Percentiles rank a stretch among this genome's conserved stretches.
Conservation (phyloP, 2,113 vertebrate genomes). For the Coregonus clupeaformis region DNA sequence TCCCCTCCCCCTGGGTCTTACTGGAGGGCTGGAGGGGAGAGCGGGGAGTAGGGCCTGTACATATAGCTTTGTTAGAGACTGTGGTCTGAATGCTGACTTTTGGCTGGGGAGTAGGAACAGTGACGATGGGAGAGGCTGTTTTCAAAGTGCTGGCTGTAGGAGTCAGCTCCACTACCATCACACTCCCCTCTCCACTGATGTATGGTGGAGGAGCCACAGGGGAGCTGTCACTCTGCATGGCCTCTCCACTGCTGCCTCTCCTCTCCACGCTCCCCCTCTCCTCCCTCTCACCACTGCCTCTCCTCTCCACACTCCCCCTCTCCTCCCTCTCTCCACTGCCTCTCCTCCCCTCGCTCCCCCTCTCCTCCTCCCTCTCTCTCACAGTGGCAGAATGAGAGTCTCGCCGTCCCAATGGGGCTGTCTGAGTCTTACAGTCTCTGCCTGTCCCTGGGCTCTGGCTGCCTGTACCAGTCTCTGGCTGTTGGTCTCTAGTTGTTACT, state of each 20-base stretch:
- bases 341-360: conserved; percentile 1
- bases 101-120: conserved; percentile 72
- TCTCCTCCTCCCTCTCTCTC: not conserved
- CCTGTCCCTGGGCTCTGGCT: conserved; percentile 4
- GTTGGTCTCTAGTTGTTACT: conserved; percentile 17
- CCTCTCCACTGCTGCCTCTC: conserved; percentile 1
- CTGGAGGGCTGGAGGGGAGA: conserved; percentile 70
- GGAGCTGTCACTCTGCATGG: conserved; percentile 6
- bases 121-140: conserved; percentile 70
- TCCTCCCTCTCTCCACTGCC: not conserved
- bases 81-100: not conserved
- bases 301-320: conserved; percentile 6
- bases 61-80: conserved; percentile 55
- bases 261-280: conserved; percentile 7
- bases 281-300: not conserved
- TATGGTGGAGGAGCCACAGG: conserved; percentile 11
- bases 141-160: not conserved
- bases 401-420: not conserved
- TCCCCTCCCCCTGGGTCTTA: not conserved
- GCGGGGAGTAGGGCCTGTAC: conserved; percentile 79
- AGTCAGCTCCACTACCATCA: not conserved
- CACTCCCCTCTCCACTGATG: not conserved
- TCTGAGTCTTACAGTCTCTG: not conserved
- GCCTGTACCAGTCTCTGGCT: conserved; percentile 7
- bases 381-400: not conserved